Percentiles rank a stretch among this genome's conserved stretches.
Conservation (phyloP, 2,888 invertebrate species). For the Mythimna lalbum region DNA sequence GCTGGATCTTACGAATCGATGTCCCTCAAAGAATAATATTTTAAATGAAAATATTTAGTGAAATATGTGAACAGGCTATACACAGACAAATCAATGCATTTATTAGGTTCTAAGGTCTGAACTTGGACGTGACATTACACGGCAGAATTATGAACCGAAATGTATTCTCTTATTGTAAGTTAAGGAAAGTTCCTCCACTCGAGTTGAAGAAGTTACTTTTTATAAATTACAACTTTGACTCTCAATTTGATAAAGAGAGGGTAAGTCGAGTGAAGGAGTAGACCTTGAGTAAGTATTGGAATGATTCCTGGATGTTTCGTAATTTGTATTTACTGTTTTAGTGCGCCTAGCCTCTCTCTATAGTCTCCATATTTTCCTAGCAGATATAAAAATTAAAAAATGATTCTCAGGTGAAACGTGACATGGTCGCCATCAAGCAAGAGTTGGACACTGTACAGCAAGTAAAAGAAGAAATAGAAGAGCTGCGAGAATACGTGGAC, state of each 20-base stretch:
- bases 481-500: conserved; percentile 97
- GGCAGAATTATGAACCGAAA: no score
- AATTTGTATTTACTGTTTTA: background rate
- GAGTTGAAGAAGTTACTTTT: background rate
- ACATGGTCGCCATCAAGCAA: conserved; percentile 98
- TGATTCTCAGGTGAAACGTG: conserved; percentile 94
- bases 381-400: background rate
- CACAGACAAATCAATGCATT: background rate
- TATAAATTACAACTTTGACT: background rate
- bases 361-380: background rate
- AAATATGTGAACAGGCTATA: background rate
- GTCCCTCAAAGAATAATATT: background rate
- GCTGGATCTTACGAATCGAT: background rate
- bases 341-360: background rate
- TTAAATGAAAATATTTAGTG: background rate
- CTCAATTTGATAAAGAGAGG: background rate
- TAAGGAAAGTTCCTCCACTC: background rate
- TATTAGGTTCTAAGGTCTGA: conserved; percentile 14
- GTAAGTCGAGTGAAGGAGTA: background rate
- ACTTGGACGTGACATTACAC: conserved; percentile 30
- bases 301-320: background rate
- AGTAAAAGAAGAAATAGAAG: conserved; percentile 98
- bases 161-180: no score
- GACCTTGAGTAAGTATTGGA: background rate
- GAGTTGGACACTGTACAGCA: conserved; percentile 98